Conservation (phyloP, 2,113 vertebrate genomes). For the Bostrychus sinensis region DNA sequence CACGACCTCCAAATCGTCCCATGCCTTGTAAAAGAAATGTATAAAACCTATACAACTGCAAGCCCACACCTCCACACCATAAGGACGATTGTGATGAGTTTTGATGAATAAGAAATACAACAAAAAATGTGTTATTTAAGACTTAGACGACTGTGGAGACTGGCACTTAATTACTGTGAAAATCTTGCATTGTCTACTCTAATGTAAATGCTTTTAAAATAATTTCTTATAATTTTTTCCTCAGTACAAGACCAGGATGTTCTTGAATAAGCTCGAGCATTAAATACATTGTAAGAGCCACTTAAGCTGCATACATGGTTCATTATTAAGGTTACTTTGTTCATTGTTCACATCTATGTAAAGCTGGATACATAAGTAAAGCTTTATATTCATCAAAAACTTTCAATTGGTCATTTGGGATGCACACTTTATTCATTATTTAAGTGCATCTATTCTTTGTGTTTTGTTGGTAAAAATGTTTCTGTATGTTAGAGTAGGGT, state of each 20-base stretch:
- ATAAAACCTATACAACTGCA: not conserved
- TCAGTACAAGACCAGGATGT: not conserved
- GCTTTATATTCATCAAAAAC: not conserved
- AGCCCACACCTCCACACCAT: conserved; percentile 1
- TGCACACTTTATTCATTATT: not conserved
- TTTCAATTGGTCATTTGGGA: not conserved
- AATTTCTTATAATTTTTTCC: conserved; percentile 25
- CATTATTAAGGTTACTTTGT: not conserved
- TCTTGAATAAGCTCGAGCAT: not conserved
- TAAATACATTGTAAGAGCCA: no score
- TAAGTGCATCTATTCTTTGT: not conserved
- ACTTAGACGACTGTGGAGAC: no score
- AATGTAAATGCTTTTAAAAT: conserved; percentile 48
- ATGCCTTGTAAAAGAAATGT: conserved; percentile 34
- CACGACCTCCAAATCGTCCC: conserved; percentile 18
- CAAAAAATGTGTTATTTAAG: not conserved
- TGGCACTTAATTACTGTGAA: not conserved
- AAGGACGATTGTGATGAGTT: conserved; percentile 10
- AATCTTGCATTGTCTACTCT: conserved; percentile 38
- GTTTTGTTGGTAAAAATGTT: not conserved
- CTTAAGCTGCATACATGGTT: not conserved
- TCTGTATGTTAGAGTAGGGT: not conserved
- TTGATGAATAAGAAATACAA: conserved; percentile 3
- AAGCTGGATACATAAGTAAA: not conserved
- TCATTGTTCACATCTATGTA: not conserved